Conservation (phyloP, 2,113 vertebrate genomes). For the Pteronura brasiliensis region DNA sequence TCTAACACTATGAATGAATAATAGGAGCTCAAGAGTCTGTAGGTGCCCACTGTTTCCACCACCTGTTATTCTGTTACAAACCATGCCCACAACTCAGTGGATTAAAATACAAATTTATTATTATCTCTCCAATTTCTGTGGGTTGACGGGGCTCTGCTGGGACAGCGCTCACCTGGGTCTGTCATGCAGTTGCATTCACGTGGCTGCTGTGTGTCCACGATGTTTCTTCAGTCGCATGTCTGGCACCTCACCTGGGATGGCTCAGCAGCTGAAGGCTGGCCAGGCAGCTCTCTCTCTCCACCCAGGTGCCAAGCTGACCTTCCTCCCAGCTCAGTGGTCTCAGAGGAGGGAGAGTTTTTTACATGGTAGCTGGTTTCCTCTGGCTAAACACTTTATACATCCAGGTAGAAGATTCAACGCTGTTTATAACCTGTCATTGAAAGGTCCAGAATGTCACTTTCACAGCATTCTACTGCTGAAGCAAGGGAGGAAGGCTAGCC, state of each 20-base stretch:
- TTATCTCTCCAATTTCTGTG: background rate
- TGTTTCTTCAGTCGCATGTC: background rate
- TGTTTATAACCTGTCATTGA: background rate
- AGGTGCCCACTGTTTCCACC: background rate
- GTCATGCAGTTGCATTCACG: accelerated
- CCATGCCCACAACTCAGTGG: too few relatives aligned
- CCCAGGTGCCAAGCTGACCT: accelerated
- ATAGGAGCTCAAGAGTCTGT: background rate
- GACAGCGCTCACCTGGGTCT: accelerated
- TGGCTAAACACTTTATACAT: too few relatives aligned
- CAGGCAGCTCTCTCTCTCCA: background rate
- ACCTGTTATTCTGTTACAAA: background rate
- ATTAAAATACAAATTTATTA: background rate
- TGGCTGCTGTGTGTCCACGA: accelerated
- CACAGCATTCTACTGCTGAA: background rate
- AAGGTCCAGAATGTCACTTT: background rate
- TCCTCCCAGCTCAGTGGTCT: too few relatives aligned
- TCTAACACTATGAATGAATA: background rate
- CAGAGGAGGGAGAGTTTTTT: background rate
- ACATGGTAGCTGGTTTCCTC: background rate
- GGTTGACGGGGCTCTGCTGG: background rate
- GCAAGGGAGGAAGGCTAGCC: too few relatives aligned
- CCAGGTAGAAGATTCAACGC: accelerated
- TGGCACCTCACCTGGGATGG: background rate
- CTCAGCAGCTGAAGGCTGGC: too few relatives aligned